Evolutionary conservation across 1,140 invertebrate species (phyloP).

Genomic region (Cecropterus lyciades): DNA sequence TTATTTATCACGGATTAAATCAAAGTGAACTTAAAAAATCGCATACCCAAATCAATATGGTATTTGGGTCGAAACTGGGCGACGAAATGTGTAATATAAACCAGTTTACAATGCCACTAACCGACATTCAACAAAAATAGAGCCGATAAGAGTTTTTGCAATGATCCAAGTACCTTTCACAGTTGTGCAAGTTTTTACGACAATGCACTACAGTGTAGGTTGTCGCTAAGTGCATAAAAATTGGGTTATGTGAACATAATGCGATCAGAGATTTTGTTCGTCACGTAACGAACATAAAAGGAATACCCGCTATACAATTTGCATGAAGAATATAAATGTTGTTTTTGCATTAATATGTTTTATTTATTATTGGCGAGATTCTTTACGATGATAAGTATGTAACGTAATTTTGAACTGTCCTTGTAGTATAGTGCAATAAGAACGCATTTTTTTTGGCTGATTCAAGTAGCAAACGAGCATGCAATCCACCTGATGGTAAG

Average conservation of each 20-base stretch:
- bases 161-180: conserved; percentile 38
- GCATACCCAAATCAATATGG: conserved; percentile 18
- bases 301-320: not conserved
- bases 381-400: too few relatives aligned
- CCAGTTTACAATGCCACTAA: conserved; percentile 35
- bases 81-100: conserved; percentile 14
- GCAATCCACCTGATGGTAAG: too few relatives aligned
- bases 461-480: too few relatives aligned
- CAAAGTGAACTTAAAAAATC: conserved; percentile 18
- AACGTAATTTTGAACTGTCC: too few relatives aligned
- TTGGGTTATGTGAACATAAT: conserved; percentile 38
- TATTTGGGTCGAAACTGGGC: conserved; percentile 21
- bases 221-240: conserved; percentile 28
- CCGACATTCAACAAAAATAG: conserved; percentile 39
- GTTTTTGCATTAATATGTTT: not conserved
- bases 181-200: conserved; percentile 39
- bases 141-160: conserved; percentile 42
- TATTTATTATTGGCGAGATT: not conserved
- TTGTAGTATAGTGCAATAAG: too few relatives aligned
- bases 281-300: conserved; percentile 15
- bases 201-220: conserved; percentile 33
- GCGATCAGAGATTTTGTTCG: conserved; percentile 13
- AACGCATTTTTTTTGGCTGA: too few relatives aligned
- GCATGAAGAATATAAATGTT: conserved; percentile 1
- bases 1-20: conserved; percentile 17